phyloP scores from a whole-genome alignment of 2,888 invertebrate genomes.

The Patella ulyssiponensis region DNA sequence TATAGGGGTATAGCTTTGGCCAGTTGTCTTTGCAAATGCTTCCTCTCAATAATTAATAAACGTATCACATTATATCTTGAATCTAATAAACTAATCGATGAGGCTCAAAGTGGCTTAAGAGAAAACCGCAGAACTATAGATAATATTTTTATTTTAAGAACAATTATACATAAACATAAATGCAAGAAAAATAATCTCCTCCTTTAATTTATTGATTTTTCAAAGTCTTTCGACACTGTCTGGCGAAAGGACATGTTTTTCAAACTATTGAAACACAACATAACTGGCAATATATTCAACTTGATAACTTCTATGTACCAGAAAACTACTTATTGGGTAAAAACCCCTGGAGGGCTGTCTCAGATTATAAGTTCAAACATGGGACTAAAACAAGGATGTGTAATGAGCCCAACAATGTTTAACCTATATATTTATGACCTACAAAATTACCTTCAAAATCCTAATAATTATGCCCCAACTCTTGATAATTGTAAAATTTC shows the following conservation, averaged over 20 bases:
- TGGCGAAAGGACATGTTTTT: not conserved
- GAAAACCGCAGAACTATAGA: not conserved
- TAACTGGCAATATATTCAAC: not conserved
- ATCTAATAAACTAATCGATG: not conserved
- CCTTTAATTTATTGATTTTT: not conserved
- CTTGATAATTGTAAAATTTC: not conserved
- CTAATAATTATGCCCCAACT: not conserved
- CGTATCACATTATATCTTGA: not conserved
- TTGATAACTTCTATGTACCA: not conserved
- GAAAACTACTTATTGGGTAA: not conserved
- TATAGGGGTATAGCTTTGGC: not conserved
- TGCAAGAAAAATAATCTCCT: not conserved
- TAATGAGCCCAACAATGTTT: not conserved
- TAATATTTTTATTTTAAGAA: not conserved
- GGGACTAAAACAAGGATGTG: not conserved
- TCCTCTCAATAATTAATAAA: not conserved
- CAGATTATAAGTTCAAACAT: not conserved
- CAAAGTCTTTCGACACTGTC: not conserved
- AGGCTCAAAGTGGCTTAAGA: not conserved
- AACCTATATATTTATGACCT: not conserved
- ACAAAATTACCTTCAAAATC: not conserved
- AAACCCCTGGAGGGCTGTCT: not conserved
- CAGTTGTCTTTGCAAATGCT: not conserved
- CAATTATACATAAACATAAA: not conserved
- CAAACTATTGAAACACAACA: not conserved